These are phyloP conservation scores for Abramis brama DNA, from an alignment of 2,113 vertebrate species.

Conservation along the genomic window DNA sequence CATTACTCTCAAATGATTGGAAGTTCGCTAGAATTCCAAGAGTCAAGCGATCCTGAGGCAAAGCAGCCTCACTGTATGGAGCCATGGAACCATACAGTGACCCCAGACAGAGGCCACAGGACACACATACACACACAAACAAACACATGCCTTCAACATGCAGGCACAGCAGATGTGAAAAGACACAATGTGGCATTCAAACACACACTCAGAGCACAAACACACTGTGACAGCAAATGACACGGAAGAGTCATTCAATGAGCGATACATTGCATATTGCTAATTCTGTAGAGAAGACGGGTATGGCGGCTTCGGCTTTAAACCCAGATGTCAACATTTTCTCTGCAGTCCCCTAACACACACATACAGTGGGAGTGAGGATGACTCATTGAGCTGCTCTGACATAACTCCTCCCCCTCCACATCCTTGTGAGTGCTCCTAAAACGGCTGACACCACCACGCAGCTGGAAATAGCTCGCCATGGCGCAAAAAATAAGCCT, in stretches of 20 bases:
- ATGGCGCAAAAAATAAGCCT: conserved; percentile 38
- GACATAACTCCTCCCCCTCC: conserved; percentile 47
- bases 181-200: conserved; percentile 21
- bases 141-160: conserved; percentile 37
- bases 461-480: conserved; percentile 49
- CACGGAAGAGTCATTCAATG: conserved; percentile 25
- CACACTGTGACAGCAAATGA: conserved; percentile 28
- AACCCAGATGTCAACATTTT: conserved; percentile 42
- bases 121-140: conserved; percentile 26
- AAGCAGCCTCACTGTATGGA: conserved; percentile 52
- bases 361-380: conserved; percentile 37
- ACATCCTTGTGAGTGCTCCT: conserved; percentile 42
- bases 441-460: conserved; percentile 47
- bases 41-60: conserved; percentile 28
- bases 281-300: conserved; percentile 7
- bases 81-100: conserved; percentile 53
- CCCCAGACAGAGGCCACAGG: conserved; percentile 57
- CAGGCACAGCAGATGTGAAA: not conserved
- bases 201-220: conserved; percentile 6
- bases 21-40: conserved; percentile 24
- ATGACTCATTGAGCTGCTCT: conserved; percentile 51
- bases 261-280: not conserved
- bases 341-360: conserved; percentile 29
- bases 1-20: conserved; percentile 24
- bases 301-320: conserved; percentile 9